Conservation (phyloP, 2,113 vertebrate species). For the Solenodon paradoxus region DNA sequence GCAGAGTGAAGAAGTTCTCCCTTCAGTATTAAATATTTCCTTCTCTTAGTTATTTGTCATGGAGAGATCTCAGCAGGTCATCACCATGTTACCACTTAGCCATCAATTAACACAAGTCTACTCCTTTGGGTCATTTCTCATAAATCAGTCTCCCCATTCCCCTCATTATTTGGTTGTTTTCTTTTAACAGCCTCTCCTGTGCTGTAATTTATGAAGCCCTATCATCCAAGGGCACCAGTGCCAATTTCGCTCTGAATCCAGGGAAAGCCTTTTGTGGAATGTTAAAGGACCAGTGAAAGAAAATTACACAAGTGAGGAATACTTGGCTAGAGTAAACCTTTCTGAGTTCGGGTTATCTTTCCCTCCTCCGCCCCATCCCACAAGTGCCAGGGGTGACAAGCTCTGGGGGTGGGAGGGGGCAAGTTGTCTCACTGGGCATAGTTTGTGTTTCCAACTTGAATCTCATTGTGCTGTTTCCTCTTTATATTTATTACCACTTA, state of each 20-base stretch:
- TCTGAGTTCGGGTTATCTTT: neutral
- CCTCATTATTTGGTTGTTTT: conserved; percentile 72
- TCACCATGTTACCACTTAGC: conserved; percentile 63
- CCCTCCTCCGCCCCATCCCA: neutral
- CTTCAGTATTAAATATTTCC: conserved; percentile 47
- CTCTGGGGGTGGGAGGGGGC: neutral
- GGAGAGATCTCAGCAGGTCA: conserved; percentile 60
- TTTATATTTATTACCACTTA: conserved; percentile 77
- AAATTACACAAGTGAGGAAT: neutral
- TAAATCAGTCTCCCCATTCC: conserved; percentile 56
- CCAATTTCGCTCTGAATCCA: neutral
- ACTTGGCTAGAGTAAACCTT: neutral
- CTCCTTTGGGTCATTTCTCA: conserved; percentile 66
- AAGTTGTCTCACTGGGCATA: neutral
- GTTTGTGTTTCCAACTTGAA: conserved; percentile 48
- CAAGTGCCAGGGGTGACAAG: neutral
- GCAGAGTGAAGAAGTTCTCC: conserved; percentile 15
- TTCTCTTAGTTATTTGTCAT: conserved; percentile 58
- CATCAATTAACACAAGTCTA: conserved; percentile 71
- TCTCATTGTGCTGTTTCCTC: conserved; percentile 64
- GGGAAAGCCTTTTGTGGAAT: conserved; percentile 28
- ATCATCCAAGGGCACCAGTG: neutral
- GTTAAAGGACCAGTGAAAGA: conserved; percentile 46
- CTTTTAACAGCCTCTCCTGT: conserved; percentile 62
- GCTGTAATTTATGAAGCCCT: conserved; percentile 57